Evolutionary conservation across 2,797 vertebrate species (phyloP).

Genomic region (Limosa lapponica): DNA sequence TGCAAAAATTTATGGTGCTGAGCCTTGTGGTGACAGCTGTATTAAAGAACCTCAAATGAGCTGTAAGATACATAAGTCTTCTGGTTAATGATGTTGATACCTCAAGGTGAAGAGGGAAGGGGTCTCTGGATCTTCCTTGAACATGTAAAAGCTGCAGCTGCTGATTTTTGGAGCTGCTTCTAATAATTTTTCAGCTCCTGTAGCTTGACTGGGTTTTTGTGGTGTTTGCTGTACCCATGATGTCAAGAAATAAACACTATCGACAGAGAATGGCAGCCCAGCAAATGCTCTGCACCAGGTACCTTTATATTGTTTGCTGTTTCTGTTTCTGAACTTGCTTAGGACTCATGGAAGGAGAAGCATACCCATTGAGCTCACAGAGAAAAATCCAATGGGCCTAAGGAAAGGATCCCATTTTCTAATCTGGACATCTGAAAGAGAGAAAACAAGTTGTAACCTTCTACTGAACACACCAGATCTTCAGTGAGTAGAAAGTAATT

Average conservation of each 20-base stretch:
- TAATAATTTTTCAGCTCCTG: background rate
- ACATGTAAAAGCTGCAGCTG: background rate
- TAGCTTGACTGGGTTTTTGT: background rate
- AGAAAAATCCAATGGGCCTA: no score
- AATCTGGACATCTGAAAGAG: background rate
- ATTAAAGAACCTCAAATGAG: background rate
- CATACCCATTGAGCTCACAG: background rate
- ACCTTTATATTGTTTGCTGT: background rate
- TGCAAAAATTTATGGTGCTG: background rate
- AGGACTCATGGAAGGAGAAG: background rate
- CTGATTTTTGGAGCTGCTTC: background rate
- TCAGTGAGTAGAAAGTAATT: background rate
- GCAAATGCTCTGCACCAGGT: background rate
- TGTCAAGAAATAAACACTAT: background rate
- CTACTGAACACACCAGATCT: background rate
- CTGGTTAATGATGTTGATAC: background rate
- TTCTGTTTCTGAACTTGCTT: background rate
- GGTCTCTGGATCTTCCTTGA: background rate
- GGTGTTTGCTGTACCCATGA: background rate
- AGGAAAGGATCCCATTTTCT: background rate
- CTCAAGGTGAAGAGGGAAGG: background rate
- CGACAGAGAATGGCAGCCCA: background rate
- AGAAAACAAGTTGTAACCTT: background rate
- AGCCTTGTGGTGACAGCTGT: background rate
- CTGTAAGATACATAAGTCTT: background rate